Conservation (phyloP, 2,797 vertebrate genomes). For the Helarctos malayanus region DNA sequence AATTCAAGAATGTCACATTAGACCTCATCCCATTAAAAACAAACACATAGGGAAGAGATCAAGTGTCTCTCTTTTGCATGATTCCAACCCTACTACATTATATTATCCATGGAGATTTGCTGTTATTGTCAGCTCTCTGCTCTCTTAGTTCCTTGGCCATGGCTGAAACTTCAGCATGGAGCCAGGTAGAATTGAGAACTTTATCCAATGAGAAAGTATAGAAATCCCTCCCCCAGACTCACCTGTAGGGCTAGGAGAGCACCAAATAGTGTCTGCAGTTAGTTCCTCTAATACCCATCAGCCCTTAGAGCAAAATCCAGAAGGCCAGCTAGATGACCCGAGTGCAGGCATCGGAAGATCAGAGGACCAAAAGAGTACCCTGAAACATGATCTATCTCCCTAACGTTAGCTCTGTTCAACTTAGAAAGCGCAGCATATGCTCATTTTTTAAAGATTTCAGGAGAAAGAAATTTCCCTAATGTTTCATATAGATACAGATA, state of each 20-base stretch:
- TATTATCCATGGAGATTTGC: neutral
- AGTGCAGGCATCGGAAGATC: neutral
- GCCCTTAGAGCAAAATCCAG: neutral
- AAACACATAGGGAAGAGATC: neutral
- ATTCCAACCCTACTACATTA: neutral
- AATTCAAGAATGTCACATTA: neutral
- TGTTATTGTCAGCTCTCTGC: neutral
- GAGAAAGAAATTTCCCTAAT: conserved; percentile 22
- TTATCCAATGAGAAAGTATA: neutral
- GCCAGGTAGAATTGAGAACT: neutral
- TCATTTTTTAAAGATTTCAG: conserved; percentile 42
- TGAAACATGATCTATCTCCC: neutral
- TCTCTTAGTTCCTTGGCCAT: neutral
- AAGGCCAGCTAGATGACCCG: neutral
- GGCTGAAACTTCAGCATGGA: neutral
- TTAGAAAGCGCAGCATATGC: neutral
- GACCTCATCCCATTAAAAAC: neutral
- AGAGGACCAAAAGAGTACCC: neutral
- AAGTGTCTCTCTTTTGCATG: neutral
- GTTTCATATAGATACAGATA: neutral
- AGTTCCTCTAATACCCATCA: conserved; percentile 7
- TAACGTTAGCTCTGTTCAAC: neutral
- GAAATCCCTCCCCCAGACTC: neutral
- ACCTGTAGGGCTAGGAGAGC: neutral
- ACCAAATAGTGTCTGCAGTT: neutral